These are phyloP conservation scores for Tragelaphus scriptus DNA, from an alignment of 2,113 vertebrate genomes.

Conservation along the genomic window DNA sequence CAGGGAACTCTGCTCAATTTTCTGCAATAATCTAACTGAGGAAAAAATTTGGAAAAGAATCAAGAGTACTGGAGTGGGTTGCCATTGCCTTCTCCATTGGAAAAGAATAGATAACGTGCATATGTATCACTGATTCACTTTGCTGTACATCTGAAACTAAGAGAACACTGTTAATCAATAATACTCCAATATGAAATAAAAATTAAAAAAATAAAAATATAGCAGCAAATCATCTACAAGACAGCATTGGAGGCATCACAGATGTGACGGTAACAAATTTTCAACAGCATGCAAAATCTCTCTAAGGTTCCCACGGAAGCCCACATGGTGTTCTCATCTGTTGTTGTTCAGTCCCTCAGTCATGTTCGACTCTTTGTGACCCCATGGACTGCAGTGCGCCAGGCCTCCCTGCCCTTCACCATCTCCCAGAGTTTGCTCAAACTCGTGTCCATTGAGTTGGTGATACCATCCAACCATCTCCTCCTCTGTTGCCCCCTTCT, in stretches of 20 bases:
- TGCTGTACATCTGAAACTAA: not conserved
- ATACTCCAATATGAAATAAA: not conserved
- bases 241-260: not conserved
- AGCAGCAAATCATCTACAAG: not conserved
- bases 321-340: not conserved
- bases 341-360: accelerated
- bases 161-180: not conserved
- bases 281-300: not conserved
- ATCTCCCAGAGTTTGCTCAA: not conserved
- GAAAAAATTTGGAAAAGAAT: not conserved
- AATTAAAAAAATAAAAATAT: not conserved
- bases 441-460: not conserved
- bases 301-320: not conserved
- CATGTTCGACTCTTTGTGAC: accelerated
- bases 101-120: accelerated
- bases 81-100: no score
- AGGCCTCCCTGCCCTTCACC: not conserved
- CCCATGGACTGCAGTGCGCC: not conserved
- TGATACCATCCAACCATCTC: not conserved
- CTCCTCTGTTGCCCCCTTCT: not conserved
- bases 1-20: accelerated
- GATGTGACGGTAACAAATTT: not conserved
- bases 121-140: not conserved
- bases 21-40: not conserved
- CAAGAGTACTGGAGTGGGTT: no score